Evolutionary conservation across 2,113 vertebrate genomes (phyloP).

Genomic region (Dasyornis broadbenti): DNA sequence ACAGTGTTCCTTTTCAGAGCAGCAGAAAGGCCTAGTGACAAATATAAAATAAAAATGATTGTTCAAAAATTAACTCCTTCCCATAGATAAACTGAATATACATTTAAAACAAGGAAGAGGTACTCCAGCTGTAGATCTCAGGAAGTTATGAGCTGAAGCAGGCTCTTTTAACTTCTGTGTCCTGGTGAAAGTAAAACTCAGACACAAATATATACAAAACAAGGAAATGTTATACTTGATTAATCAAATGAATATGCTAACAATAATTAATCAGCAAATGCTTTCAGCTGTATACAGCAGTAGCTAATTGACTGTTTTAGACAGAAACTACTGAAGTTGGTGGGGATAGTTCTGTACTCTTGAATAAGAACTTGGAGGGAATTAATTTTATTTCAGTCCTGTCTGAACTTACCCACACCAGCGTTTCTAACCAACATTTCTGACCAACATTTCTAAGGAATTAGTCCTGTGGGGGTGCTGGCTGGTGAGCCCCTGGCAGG

Average conservation of each 20-base stretch:
- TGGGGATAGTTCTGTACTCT: neutral
- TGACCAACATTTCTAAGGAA: neutral
- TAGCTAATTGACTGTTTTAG: neutral
- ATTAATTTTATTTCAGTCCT: neutral
- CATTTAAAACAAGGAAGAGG: neutral
- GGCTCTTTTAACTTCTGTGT: neutral
- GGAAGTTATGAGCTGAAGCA: neutral
- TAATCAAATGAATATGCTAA: neutral
- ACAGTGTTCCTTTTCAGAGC: constrained; percentile 15
- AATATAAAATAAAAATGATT: neutral
- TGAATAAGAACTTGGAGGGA: neutral
- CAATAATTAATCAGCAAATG: neutral
- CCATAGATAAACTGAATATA: neutral
- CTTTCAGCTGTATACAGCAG: neutral
- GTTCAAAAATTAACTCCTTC: neutral
- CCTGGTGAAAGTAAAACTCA: neutral
- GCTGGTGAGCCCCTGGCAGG: neutral
- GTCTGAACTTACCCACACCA: neutral
- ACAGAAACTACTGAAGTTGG: neutral
- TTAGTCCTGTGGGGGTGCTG: neutral
- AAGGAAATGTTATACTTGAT: neutral
- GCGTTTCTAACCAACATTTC: neutral
- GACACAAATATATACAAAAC: neutral
- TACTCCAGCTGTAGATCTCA: neutral
- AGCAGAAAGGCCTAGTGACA: neutral